Conservation (phyloP, 2,113 vertebrate genomes). For the Lagopus muta region DNA sequence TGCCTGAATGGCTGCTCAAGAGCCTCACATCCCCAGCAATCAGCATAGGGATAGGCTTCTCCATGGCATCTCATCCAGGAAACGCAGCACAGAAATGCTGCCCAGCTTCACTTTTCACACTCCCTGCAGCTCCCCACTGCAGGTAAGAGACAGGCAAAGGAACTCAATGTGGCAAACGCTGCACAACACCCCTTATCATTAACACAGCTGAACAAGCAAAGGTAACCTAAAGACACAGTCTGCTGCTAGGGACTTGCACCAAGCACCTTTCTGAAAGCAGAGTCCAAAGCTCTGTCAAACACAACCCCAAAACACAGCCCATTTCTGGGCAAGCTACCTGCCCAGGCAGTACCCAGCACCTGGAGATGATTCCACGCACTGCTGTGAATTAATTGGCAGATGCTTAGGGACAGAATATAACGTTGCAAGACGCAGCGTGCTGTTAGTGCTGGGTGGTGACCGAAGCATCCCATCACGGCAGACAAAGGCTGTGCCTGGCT, state of each 20-base stretch:
- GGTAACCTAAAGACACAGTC: background rate
- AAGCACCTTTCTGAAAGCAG: background rate
- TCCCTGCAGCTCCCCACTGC: background rate
- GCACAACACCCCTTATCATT: background rate
- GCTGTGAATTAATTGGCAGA: background rate
- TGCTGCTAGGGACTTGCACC: background rate
- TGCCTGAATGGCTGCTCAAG: background rate
- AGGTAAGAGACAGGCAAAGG: background rate
- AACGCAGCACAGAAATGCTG: background rate
- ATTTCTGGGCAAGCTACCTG: background rate
- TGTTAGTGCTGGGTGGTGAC: background rate
- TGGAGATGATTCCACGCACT: background rate
- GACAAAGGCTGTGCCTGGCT: background rate
- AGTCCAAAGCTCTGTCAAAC: background rate
- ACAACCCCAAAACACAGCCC: background rate
- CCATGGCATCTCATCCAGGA: background rate
- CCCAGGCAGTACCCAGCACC: too few relatives aligned
- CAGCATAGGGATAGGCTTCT: background rate
- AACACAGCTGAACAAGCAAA: background rate
- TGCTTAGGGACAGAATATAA: background rate
- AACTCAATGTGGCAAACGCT: background rate
- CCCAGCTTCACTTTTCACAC: background rate
- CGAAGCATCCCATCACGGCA: background rate
- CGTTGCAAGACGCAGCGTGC: rapidly evolving
- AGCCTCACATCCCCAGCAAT: background rate